Conservation (phyloP, 2,113 vertebrate genomes). For the Zosterops pallidus region DNA sequence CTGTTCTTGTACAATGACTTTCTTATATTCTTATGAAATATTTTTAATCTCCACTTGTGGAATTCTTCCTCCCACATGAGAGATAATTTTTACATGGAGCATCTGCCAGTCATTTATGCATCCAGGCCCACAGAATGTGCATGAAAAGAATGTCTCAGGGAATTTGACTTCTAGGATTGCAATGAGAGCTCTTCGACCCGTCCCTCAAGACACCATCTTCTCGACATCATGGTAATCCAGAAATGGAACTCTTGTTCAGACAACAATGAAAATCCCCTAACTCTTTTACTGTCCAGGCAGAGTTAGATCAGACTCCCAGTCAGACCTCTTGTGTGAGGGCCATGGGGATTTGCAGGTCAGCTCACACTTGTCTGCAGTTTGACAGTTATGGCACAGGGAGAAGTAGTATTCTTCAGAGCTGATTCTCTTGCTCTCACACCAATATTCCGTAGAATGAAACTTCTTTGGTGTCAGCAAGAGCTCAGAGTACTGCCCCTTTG, state of each 20-base stretch:
- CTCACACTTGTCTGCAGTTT: background rate
- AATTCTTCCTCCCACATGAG: background rate
- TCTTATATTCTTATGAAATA: background rate
- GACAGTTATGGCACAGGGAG: background rate
- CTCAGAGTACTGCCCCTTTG: background rate
- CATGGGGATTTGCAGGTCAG: background rate
- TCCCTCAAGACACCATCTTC: background rate
- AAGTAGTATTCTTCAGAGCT: background rate
- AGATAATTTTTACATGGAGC: background rate
- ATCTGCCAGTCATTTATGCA: background rate
- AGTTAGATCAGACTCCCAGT: background rate
- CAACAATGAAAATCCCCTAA: background rate
- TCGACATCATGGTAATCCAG: background rate
- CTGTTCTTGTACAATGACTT: background rate
- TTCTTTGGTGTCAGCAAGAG: background rate
- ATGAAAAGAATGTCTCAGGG: background rate
- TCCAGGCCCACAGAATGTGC: background rate
- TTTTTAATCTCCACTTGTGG: background rate
- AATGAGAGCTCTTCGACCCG: background rate
- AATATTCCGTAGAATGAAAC: background rate
- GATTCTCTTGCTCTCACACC: background rate
- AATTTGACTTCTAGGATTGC: background rate
- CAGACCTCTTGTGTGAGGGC: background rate
- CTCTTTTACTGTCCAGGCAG: background rate
- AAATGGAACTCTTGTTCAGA: background rate